Base-by-base conservation (phyloP, 1,140 invertebrate species). In the Procambarus virginalis region DNA sequence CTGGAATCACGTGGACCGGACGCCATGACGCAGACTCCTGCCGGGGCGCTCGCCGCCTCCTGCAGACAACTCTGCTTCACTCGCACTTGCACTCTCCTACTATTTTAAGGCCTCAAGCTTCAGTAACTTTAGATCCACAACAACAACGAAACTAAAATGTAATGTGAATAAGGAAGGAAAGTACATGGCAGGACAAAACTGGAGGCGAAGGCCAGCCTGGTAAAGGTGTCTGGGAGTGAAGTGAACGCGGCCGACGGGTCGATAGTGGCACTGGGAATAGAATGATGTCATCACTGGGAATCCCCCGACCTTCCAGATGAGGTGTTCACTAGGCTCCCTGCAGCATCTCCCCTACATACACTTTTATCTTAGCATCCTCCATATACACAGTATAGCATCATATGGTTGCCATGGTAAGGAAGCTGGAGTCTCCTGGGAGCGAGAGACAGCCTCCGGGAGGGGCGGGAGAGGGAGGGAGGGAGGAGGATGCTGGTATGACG, bases 281-380 rank as follows among this genome's bases (percentile, higher is more conserved):
- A 89, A 83, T 89, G 86, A 89, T 89, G 86, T 89, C 86, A 89
- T 89, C 60, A 64, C 46, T 83, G 86, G 86, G 86, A 89, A 89
- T 81, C 80, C 86, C 86, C 86, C 86, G 70, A 75, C 86, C 86
- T 89, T 83, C 86, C 86, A 83, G 80, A 82, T 83, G 68, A 70
- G 64, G 77, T 87, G 77, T 70, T 80, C 84, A 48, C n/a, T 87
- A 78, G 86, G 81, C 81, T 87, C 81, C 86, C 86, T 51, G 17
- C 58, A 87, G 76, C 86, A 87, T 87, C 86, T 80, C 86, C 81
- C 77, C 77, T 34, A 73, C 34, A 64, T 64, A 34, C 60, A 64
- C 20, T 76, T 55, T 48, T 46, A 75, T 0, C 46, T 46, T 14
- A 76, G 6, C 20, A 46, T 49, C 68, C 3, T 64, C 4, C 1